Evolutionary conservation across 2,797 vertebrate genomes (phyloP), one percentile per base, ranked within the genome.

Genomic region (Euthynnus affinis): DNA sequence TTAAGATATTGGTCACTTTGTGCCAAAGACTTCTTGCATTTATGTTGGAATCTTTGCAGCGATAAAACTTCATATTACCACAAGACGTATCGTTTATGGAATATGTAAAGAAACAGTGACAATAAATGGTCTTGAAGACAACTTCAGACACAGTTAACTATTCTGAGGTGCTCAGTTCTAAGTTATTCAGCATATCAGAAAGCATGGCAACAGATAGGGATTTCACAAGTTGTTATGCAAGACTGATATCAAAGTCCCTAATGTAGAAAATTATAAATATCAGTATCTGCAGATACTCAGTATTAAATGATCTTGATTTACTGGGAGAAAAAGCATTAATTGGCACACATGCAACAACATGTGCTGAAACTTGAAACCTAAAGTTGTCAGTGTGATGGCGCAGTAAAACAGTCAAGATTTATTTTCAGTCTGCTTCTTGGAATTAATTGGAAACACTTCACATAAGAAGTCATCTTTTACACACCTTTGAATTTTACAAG

Each of bases 401-500:
- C 17, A 66, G 22, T 78, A 76, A 67, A 85, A 87, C 82, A 74
- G 59, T 46, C 32, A 64, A 46, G 82, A 86, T 87, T 85, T 76
- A 85, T 80, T 80, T 64, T 53, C 63, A 65, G 58, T 60, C 58
- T 13, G 22, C 46, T 52, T 57, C 57, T 64, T 51, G 27, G 46
- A 86, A 85, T 89, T 78, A 78, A 87, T 82, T 74, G 29, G 51
- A 75, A 78, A 71, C 27, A 23, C 59, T 65, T 77, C 82, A 84
- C 76, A 78, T 62, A 71, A 62, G 60, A 61, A 74, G 70, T 48
- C 42, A 52, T 72, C 40, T 8, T 77, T 81, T 52, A 72, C 62
- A 80, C 62, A 73, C 55, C 23, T 80, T 66, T 48, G 25, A 63
- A 61, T 80, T 87, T 83, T 82, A 84, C 55, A 79, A 63, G 74